Evolutionary conservation across 2,113 vertebrate genomes (phyloP), one percentile per base, ranked within the genome.

Genomic region (Morone chrysops): DNA sequence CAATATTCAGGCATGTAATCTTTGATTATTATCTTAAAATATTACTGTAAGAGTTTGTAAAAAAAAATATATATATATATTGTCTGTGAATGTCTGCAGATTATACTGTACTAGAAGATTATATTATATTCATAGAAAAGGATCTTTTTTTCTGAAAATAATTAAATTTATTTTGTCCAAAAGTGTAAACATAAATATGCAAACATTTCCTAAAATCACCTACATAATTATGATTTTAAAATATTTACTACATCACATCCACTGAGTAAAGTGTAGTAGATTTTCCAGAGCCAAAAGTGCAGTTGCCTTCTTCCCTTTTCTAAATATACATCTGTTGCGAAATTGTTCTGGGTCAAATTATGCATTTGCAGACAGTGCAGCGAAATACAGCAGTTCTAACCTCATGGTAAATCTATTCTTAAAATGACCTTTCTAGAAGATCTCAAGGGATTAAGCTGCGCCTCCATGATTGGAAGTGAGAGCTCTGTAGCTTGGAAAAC

Each of bases 311-410:
- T 93, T 93, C 90, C 87, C 36, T 72, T 92, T 92, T 92, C 88
- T 91, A 90, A 92, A 88, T 90, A 83, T 89, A 89, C 4, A 48
- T 36, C 56, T 75, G 67, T 93, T 92, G 83, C 81, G 56, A 89
- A 92, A 91, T 70, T 4, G 45, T 54, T n/a, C 20, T 70, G 31
- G 77, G 54, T 74, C 70, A 75, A 36, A 13, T 31, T 25, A 11
- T 66, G 56, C 8, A 20, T 36, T 71, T 68, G 41, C 43, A 63
- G 43, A 74, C 45, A 51, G 48, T 47, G 6, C 36, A 22, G 43
- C 7, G 3, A 12, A 66, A 43, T 14, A 43, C 45, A 70, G 41
- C 20, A 4, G 7, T 4, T 41, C n/a, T 51, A 61, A 54, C n/a
- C 12, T 16, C 17, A 1, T 56, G 13, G n/a, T 8, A 17, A 5